These are phyloP conservation scores for Danio aesculapii DNA, from an alignment of 2,797 vertebrate species.

Conservation along the genomic window DNA sequence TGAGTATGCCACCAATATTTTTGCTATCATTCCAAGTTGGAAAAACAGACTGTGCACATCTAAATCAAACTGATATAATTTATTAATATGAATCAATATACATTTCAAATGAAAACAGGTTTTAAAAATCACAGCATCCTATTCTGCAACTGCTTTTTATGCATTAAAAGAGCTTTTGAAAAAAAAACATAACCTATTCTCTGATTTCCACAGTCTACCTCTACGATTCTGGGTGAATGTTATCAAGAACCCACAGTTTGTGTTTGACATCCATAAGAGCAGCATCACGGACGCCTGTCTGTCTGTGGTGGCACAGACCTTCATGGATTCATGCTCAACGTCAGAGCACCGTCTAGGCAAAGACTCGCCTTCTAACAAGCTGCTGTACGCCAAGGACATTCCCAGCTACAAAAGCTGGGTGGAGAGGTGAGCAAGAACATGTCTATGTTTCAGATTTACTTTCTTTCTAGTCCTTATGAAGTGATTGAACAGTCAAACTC, in stretches of 20 bases:
- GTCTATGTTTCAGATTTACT: neutral
- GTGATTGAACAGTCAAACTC: neutral
- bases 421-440: conserved; percentile 78
- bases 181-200: neutral
- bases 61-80: neutral
- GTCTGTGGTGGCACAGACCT: conserved; percentile 96
- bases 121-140: neutral
- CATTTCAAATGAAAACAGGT: neutral
- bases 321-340: conserved; percentile 98
- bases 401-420: conserved; percentile 99
- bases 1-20: neutral
- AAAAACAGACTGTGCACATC: conserved; percentile 1
- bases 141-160: neutral
- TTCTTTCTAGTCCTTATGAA: neutral
- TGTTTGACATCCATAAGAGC: conserved; percentile 98
- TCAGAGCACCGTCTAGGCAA: conserved; percentile 98
- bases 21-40: neutral
- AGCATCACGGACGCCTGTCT: conserved; percentile 97
- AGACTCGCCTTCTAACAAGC: conserved; percentile 97
- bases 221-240: conserved; percentile 99
- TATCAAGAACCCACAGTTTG: conserved; percentile 98
- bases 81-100: neutral
- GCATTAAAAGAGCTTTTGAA: conserved; percentile 2
- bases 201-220: conserved; percentile 84
- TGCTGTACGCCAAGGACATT: conserved; percentile 98